Base-by-base conservation (phyloP, 2,888 invertebrate species). In the Nycteola revayana region DNA sequence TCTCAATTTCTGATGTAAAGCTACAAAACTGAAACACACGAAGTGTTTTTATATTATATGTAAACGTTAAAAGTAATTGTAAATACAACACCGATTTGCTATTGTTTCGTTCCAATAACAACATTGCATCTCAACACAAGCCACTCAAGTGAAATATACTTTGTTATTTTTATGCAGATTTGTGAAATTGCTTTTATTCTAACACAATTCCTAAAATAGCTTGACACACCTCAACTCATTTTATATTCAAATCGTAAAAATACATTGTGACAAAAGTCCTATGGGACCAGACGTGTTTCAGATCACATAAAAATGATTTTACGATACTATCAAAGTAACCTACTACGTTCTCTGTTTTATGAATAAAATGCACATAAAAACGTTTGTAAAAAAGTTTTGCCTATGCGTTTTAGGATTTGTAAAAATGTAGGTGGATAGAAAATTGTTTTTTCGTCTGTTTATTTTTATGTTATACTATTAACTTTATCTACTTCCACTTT, bases 241-340 rank as follows among this genome's bases (percentile, higher is more conserved):
- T 49, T 36, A 49, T 10, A 47, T 55, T 44, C 37, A 43, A 30
- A 63, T 67, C 75, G 69, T 82, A 76, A 82, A 76, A 70, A 72
- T 72, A 81, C 75, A 77, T 75, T 82, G 81, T 81, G 69, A 74
- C 74, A 71, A 68, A 68, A 76, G 66, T 75, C 81, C 72, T 71
- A 73, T 71, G 76, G 75, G 75, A 78, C 36, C 42, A 33, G 38
- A 66, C 55, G 61, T 66, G 63, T 73, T 67, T 60, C 61, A 71
- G 74, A 75, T 75, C 73, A 70, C 79, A 81, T 56, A 83, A 85
- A 82, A 78, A 81, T 79, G 66, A 76, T 79, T 84, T 84, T 82
- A 84, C 75, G 80, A 80, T 79, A 79, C 71, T 73, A 77, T 79
- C 77, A 73, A 59, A 61, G 63, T 63, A 58, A 54, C 66, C 66